Base-by-base conservation (phyloP, 2,888 invertebrate species). In the Heterodera filipjevi region DNA sequence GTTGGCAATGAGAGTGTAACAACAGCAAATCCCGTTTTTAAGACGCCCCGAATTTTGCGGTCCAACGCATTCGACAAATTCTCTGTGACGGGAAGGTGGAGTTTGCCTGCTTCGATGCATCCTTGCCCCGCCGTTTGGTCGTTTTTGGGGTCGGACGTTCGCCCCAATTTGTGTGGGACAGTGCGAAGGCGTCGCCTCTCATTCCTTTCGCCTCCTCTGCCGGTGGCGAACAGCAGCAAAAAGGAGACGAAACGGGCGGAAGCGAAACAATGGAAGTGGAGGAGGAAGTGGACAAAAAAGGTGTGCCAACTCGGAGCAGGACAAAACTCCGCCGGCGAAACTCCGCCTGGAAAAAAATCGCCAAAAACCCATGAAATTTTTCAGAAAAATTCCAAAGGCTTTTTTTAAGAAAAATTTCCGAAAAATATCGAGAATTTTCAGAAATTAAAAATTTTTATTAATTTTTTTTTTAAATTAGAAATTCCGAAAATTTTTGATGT, bases 101-200 rank as follows among this genome's bases (percentile, higher is more conserved):
- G 14, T 68, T 35, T 35, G 68, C 33, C 19, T 68, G 68, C 12
- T 68, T 68, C 14, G 68, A 68, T 35, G 68, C 68, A 3, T 16
- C 19, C 32, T 0, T 59, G 0, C 35, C 68, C 5, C 68, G 68
- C 35, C 68, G 68, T 32, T 35, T 68, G 68, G 68, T 68, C 33
- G 68, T 68, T 32, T 68, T 68, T 35, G 68, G 68, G 33, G 68
- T 35, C 33, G 35, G 32, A 2, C 68, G 35, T 8, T n/a, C n/a
- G 68, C 68, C 68, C 32, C 33, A 27, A 19, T 68, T 68, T 68
- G 68, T 68, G 30, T 68, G 68, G 68, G 68, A 68, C 68, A 68
- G 68, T n/a, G 33, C 32, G 68, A 35, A 32, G 35, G 16, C 68
- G 16, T 22, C 33, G 14, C 30, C n/a, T n/a, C n/a, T n/a, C n/a